Base-by-base conservation (phyloP, 2,113 vertebrate genomes). In the Hyaena hyaena region DNA sequence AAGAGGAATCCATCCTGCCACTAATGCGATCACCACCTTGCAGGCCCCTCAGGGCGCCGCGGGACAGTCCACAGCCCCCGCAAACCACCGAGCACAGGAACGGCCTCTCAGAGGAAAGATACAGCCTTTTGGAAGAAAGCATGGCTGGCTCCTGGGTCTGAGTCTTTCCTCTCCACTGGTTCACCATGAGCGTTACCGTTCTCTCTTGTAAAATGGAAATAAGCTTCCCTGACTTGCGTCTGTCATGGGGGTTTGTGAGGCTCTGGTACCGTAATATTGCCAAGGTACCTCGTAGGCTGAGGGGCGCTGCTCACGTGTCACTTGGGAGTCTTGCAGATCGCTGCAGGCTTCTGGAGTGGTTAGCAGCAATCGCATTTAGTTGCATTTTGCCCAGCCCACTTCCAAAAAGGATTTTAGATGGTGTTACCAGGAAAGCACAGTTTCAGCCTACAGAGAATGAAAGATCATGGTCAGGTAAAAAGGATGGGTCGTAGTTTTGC, bases 371-470 rank as follows among this genome's bases (percentile, higher is more conserved):
- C 33, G 3, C 39, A 92, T 61, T 63, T 73, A 19, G n/a, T 50
- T 81, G 3, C 48, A 11, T 87, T 50, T 76, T 88, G 31, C 48
- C 79, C 48, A n/a, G 19, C 48, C 74, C 33, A 14, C 50, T 88
- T 95, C 68, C 45, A 83, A 83, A 87, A 77, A 77, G 21, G 16
- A 43, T 69, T 69, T 88, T 21, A 94, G 48, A 21, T 82, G 53
- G 14, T 50, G 6, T 19, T 66, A 35, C 81, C 16, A 14, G 55
- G 65, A 81, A 94, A 43, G n/a, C 24, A 48, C 4, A 68, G 9
- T 48, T 28, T 55, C 66, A 63, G 61, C 69, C 24, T 92, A 10
- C 48, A 82, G 82, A 50, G 23, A 45, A 48, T 63, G 24, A 88
- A 66, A 92, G 55, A 50, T 43, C 55, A 43, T 53, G 71, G 43